Percentiles rank a stretch among this genome's conserved stretches.
Conservation (phyloP, 2,113 vertebrate species). For the Saccopteryx bilineata region DNA sequence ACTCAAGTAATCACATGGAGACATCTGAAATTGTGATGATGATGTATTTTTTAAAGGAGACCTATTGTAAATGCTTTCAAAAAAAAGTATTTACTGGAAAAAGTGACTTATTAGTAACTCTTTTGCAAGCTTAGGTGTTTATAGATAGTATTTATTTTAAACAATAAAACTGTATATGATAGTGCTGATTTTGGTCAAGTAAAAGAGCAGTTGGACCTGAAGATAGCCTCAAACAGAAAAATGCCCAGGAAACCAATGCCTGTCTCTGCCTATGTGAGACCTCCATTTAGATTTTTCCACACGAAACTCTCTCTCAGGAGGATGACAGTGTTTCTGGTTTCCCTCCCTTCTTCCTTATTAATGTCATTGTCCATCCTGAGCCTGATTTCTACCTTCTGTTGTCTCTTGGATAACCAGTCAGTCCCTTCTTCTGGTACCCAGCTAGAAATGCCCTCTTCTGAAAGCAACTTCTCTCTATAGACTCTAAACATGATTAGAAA, state of each 20-base stretch:
- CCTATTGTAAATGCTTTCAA: neutral
- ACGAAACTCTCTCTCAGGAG: neutral
- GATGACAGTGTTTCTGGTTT: neutral
- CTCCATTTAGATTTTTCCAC: neutral
- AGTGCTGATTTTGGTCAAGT: neutral
- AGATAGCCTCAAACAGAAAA: neutral
- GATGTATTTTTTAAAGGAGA: neutral
- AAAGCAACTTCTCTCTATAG: slow-evolving; percentile 19
- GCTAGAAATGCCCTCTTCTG: neutral
- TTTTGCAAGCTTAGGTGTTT: neutral
- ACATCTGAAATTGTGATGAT: neutral
- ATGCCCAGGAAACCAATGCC: neutral
- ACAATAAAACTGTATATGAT: neutral
- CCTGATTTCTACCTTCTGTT: neutral
- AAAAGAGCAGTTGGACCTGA: neutral
- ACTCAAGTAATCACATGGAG: neutral
- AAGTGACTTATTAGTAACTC: neutral
- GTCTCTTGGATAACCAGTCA: neutral
- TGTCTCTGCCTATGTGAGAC: neutral
- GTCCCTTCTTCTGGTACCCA: neutral
- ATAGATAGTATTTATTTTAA: slow-evolving; percentile 28
- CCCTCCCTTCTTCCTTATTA: neutral
- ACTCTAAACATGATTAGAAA: neutral
- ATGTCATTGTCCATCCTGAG: neutral
- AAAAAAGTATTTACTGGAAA: slow-evolving; percentile 12